phyloP scores from a whole-genome alignment of 2,797 vertebrate genomes.

The Rhynchonycteris naso region DNA sequence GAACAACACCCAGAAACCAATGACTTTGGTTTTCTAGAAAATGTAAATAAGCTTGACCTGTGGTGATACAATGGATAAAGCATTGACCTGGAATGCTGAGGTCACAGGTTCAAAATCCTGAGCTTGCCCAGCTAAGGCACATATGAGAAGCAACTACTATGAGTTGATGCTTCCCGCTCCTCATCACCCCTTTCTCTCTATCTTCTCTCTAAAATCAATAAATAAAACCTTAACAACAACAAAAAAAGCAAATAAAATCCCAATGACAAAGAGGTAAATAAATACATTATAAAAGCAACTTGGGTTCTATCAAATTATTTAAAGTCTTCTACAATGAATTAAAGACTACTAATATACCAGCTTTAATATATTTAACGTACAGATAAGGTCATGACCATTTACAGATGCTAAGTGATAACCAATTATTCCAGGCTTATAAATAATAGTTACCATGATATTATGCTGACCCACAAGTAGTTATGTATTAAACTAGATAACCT shows the following conservation, averaged over 20 bases:
- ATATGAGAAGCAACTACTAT: no score
- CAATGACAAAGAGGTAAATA: background rate
- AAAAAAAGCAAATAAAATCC: background rate
- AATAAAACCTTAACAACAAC: no score
- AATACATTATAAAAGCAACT: background rate
- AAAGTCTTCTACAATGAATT: slow-evolving; percentile 32
- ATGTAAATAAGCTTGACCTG: background rate
- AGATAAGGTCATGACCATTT: slow-evolving; percentile 50
- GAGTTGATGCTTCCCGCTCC: no score
- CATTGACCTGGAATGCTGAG: no score
- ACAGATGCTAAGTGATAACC: slow-evolving; percentile 39
- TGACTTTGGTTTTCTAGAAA: slow-evolving; percentile 33
- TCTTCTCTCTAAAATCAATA: no score
- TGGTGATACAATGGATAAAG: no score
- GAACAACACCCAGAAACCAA: slow-evolving; percentile 28
- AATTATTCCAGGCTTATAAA: slow-evolving; percentile 28
- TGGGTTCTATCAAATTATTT: background rate
- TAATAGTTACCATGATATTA: background rate
- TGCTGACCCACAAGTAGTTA: background rate
- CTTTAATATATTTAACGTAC: background rate
- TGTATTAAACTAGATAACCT: background rate
- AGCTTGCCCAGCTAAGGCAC: no score
- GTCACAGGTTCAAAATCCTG: no score
- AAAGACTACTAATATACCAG: slow-evolving; percentile 19
- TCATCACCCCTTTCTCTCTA: no score